Conservation (phyloP, 2,797 vertebrate genomes). For the Arnoldichthys spilopterus region DNA sequence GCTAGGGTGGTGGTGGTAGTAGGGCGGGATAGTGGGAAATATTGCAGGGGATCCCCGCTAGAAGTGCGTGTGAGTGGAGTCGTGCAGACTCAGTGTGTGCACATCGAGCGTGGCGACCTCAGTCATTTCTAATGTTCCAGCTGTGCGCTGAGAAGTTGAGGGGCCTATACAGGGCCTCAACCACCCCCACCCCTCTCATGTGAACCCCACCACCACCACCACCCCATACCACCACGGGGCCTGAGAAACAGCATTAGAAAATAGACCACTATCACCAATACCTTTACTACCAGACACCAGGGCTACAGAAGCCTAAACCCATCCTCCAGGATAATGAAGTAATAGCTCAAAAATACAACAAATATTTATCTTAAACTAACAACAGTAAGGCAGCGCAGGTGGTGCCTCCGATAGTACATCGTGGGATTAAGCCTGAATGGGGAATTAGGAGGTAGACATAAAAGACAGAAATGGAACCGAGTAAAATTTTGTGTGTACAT, state of each 20-base stretch:
- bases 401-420: background rate
- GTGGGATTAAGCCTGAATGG: background rate
- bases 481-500: too few species aligned
- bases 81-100: conserved; percentile 29
- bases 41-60: conserved; percentile 18
- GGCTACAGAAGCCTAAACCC: too few species aligned
- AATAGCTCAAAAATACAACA: too few species aligned
- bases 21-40: conserved; percentile 18
- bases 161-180: conserved; percentile 40
- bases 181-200: conserved; percentile 28
- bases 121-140: conserved; percentile 63
- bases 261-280: conserved; percentile 2
- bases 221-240: background rate
- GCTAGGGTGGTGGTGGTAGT: background rate
- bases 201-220: conserved; percentile 41
- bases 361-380: too few species aligned
- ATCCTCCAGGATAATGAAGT: too few species aligned
- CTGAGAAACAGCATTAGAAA: conserved; percentile 26
- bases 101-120: conserved; percentile 36
- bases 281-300: background rate
- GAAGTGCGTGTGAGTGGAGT: conserved; percentile 33
- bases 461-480: too few species aligned
- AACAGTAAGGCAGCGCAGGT: background rate
- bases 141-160: conserved; percentile 51
- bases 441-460: background rate